Conservation (phyloP, 2,797 vertebrate species). For the Hoplostethus mediterraneus region DNA sequence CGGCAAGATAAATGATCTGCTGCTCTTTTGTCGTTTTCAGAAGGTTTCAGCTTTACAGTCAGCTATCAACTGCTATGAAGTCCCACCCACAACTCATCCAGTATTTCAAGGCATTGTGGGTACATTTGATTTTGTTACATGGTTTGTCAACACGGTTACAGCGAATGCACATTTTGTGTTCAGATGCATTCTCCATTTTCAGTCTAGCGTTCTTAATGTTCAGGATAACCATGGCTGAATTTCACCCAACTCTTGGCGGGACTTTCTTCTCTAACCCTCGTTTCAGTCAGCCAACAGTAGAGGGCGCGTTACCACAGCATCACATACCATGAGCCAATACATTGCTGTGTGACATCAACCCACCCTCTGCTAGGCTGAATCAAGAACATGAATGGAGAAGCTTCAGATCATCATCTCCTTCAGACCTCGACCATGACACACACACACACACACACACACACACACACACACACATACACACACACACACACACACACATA, state of each 20-base stretch:
- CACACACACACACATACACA: conserved; percentile 34
- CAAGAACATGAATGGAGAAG: conserved; percentile 50
- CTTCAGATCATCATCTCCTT: conserved; percentile 31
- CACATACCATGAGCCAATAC: conserved; percentile 22
- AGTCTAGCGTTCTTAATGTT: too few relatives aligned
- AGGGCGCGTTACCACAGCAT: conserved; percentile 37
- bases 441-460: conserved; percentile 20
- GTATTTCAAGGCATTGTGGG: conserved; percentile 1
- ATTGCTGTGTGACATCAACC: conserved; percentile 30
- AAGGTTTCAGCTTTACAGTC: not conserved
- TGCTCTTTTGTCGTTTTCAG: conserved; percentile 1
- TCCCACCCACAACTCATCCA: conserved; percentile 7
- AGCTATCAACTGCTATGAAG: not conserved
- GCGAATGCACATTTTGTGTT: too few relatives aligned
- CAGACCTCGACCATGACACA: conserved; percentile 48
- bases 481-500: conserved; percentile 35
- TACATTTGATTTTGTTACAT: too few relatives aligned
- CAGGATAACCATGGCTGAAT: too few relatives aligned
- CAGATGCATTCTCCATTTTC: too few relatives aligned
- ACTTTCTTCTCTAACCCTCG: too few relatives aligned
- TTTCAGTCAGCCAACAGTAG: conserved; percentile 38
- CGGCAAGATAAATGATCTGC: not conserved
- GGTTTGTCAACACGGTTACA: too few relatives aligned
- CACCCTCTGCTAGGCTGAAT: conserved; percentile 45
- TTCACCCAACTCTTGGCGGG: too few relatives aligned